These are phyloP conservation scores for Helicorthomorpha holstii DNA, from an alignment of 1,140 invertebrate species.

Conservation along the genomic window DNA sequence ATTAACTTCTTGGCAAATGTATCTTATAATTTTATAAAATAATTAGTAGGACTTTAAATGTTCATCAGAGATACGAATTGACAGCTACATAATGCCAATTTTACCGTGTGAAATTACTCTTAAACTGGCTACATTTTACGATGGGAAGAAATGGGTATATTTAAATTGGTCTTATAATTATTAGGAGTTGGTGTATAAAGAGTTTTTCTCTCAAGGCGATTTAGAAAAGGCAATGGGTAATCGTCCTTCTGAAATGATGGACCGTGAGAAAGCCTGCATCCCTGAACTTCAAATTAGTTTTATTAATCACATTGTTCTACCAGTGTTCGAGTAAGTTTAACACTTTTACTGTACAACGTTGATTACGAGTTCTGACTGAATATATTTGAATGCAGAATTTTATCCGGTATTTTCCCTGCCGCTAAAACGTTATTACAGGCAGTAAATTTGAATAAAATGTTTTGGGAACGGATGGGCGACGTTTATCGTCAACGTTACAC, in stretches of 20 bases:
- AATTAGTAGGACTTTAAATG: too few relatives aligned
- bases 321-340: slow-evolving; percentile 36
- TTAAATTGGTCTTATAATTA: slow-evolving; percentile 14
- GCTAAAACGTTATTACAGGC: neutral
- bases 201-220: slow-evolving; percentile 79
- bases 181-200: slow-evolving; percentile 56
- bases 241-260: slow-evolving; percentile 58
- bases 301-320: slow-evolving; percentile 41
- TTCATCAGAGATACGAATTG: too few relatives aligned
- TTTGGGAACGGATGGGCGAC: slow-evolving; percentile 5
- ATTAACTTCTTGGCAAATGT: too few relatives aligned
- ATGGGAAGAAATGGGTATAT: neutral
- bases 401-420: neutral
- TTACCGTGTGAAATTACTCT: neutral
- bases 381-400: neutral
- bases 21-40: too few relatives aligned
- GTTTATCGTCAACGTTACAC: slow-evolving; percentile 1
- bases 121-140: neutral
- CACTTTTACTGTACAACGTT: neutral
- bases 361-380: neutral
- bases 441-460: neutral
- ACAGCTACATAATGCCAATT: neutral
- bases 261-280: slow-evolving; percentile 60
- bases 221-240: slow-evolving; percentile 63
- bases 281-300: slow-evolving; percentile 68